These are phyloP conservation scores for Nomada fucata DNA, from an alignment of 2,888 invertebrate genomes.

Conservation along the genomic window DNA sequence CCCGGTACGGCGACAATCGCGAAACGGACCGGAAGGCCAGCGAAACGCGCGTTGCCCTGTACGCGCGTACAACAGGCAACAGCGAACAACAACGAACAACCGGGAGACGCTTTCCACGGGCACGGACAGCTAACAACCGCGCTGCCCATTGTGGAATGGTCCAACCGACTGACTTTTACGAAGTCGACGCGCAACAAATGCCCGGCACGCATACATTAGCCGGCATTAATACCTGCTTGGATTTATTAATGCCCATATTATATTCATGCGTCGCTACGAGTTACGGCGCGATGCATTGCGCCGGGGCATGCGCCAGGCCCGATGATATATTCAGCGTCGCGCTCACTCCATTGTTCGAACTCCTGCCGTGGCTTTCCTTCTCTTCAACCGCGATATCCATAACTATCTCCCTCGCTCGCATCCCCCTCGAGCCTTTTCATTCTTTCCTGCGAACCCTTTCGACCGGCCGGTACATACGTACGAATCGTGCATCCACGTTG, in stretches of 20 bases:
- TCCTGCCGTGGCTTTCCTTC: constrained; percentile 34
- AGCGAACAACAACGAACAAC: constrained; percentile 20
- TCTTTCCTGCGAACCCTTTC: constrained; percentile 38
- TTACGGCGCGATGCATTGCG: constrained; percentile 60
- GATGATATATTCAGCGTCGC: constrained; percentile 81
- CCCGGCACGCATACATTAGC: constrained; percentile 81
- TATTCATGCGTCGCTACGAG: constrained; percentile 77
- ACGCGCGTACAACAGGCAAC: constrained; percentile 22
- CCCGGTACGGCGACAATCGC: constrained; percentile 37
- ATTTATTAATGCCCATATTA: constrained; percentile 83
- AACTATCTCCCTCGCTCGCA: constrained; percentile 18
- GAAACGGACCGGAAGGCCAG: constrained; percentile 47
- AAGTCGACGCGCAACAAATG: constrained; percentile 81
- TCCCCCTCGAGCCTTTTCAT: constrained; percentile 6
- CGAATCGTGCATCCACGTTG: constrained; percentile 34
- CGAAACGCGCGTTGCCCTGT: not conserved
- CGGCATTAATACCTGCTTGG: constrained; percentile 81
- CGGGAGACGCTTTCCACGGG: constrained; percentile 50
- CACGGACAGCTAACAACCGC: constrained; percentile 68
- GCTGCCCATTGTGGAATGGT: constrained; percentile 67
- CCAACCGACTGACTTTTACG: constrained; percentile 74
- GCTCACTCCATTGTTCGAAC: constrained; percentile 77
- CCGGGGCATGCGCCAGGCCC: constrained; percentile 60
- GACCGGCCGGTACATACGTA: constrained; percentile 36
- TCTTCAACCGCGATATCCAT: constrained; percentile 29